phyloP scores from a whole-genome alignment of 1,140 invertebrate genomes.

The Pseudomyrmex dendroicus region DNA sequence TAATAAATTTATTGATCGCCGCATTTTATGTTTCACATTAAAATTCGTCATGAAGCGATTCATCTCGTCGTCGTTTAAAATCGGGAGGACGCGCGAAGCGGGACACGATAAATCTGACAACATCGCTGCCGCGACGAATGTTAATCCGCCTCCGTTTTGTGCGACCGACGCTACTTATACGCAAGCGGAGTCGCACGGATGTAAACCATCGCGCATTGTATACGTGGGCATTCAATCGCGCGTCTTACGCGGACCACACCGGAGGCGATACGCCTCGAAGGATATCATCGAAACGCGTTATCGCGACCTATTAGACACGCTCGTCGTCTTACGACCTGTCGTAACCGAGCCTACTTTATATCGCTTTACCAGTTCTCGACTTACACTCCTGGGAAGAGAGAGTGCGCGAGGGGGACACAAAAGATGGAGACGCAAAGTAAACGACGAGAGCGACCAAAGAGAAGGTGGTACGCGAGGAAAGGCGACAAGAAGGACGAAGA shows the following conservation, averaged over 20 bases:
- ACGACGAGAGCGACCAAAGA: not conserved
- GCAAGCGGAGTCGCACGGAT: conserved; percentile 5
- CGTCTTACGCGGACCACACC: conserved; percentile 77
- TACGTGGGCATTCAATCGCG: conserved; percentile 69
- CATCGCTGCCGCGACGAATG: conserved; percentile 26
- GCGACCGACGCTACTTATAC: conserved; percentile 18
- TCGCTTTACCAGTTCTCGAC: conserved; percentile 72
- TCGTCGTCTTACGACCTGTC: conserved; percentile 78
- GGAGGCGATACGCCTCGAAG: conserved; percentile 72
- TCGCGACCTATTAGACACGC: conserved; percentile 79
- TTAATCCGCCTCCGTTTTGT: conserved; percentile 56
- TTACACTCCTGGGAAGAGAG: conserved; percentile 55
- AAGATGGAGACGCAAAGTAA: not conserved
- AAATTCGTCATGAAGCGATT: conserved; percentile 16
- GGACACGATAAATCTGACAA: conserved; percentile 35
- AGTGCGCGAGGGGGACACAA: not conserved
- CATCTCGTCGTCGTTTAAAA: conserved; percentile 42
- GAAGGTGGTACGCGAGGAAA: not conserved
- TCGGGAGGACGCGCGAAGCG: not conserved
- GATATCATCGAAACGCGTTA: conserved; percentile 79
- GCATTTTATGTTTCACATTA: not conserved
- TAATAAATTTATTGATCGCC: conserved; percentile 11
- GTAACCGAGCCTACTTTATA: conserved; percentile 74
- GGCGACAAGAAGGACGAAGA: conserved; percentile 27
- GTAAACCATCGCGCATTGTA: not conserved